Evolutionary conservation across 2,113 vertebrate species (phyloP), one percentile per base, ranked within the genome.

Genomic region (Lutjanus erythropterus): DNA sequence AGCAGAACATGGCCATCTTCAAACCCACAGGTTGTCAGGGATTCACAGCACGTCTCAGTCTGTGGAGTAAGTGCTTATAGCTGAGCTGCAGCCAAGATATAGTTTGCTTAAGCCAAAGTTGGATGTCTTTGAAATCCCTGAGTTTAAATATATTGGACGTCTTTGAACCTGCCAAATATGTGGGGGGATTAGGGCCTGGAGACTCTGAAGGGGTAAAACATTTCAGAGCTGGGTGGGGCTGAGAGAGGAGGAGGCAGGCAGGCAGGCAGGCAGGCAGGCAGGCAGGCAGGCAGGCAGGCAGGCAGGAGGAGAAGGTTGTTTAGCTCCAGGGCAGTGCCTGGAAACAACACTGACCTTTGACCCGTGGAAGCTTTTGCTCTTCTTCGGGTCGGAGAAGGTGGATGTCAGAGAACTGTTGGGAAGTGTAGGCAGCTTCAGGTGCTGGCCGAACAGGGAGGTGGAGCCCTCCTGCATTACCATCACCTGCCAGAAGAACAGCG

Each of bases 401-500:
- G 93, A 84, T 0, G 90, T 91, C 73, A 97, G 80, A 3, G 95
- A 96, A 87, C 92, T 96, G 95, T 93, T 95, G 72, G 96, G 94
- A 72, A 97, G 95, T 23, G 80, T 92, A n/a, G 96, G 96, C 86
- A 97, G 94, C 94, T 97, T 95, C 83, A 97, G 93, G 91, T 95
- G 96, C 80, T 96, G 96, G 73, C 96, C 95, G 44, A 96, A 96
- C 89, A 97, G 93, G 55, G 95, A 95, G 0, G 95, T 96, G 19
- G 96, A 93, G 29, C 96, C 96, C 82, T 97, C 97, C 92, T 97
- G 95, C 96, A 96, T 96, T 41, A 97, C 95, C 96, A 97, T 97
- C 74, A 97, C 95, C 96, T 97, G 0, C 15, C 69, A 80, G 11
- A 65, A 5, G 71, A 84, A 60, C 74, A 83, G 9, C 49, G 52